Conservation (phyloP, 2,888 invertebrate genomes). For the Neuroscelio doddi region DNA sequence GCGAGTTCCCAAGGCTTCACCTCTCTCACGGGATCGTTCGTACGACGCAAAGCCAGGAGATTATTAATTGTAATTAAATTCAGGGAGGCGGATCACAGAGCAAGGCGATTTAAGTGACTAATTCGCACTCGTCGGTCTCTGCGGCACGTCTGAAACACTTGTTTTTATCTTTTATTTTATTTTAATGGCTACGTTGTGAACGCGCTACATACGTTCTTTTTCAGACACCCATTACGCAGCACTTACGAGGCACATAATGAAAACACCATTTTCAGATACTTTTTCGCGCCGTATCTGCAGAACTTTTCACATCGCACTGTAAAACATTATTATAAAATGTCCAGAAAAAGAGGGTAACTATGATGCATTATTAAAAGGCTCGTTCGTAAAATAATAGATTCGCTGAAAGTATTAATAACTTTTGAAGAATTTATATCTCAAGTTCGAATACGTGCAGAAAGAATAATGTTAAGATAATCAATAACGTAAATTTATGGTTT, state of each 20-base stretch:
- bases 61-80: constrained; percentile 68
- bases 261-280: not conserved
- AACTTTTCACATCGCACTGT: too few species aligned
- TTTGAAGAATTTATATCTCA: constrained; percentile 28
- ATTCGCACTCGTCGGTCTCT: constrained; percentile 49
- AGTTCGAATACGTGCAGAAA: too few species aligned
- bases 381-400: constrained; percentile 26
- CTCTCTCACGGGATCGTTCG: constrained; percentile 53
- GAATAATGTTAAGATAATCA: too few species aligned
- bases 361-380: constrained; percentile 24
- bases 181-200: constrained; percentile 5
- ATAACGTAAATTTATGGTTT: too few species aligned
- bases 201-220: not conserved
- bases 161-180: constrained; percentile 37
- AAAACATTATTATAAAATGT: too few species aligned
- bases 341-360: not conserved
- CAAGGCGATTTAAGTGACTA: constrained; percentile 54
- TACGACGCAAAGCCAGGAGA: constrained; percentile 53
- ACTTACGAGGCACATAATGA: not conserved
- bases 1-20: constrained; percentile 60
- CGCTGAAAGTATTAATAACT: constrained; percentile 31
- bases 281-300: not conserved
- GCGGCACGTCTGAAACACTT: constrained; percentile 41
- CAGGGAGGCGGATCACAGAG: constrained; percentile 56
- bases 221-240: not conserved